These are phyloP conservation scores for Scomber colias DNA, from an alignment of 2,113 vertebrate species.

Conservation along the genomic window DNA sequence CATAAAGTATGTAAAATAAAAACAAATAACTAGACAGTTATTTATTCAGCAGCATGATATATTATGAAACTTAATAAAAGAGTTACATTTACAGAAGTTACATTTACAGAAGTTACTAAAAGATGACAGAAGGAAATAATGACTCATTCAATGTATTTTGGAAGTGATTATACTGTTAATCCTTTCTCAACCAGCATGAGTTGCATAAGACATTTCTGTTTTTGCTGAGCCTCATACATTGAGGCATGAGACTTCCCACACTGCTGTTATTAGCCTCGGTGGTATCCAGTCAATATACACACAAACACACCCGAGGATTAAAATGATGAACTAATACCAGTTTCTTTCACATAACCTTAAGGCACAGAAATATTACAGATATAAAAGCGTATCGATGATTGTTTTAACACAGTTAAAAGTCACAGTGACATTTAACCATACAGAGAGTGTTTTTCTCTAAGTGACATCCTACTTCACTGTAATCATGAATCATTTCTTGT, in stretches of 20 bases:
- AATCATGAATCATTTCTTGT: slow-evolving; percentile 10
- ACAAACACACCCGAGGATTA: background rate
- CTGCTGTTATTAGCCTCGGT: background rate
- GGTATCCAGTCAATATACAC: background rate
- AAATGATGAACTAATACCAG: slow-evolving; percentile 21
- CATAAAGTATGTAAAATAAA: too few species aligned
- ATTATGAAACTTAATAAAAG: too few species aligned
- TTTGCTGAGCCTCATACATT: background rate
- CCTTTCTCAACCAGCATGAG: background rate
- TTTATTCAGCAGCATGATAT: too few species aligned
- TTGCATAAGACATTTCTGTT: background rate
- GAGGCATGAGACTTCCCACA: background rate
- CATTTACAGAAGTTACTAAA: too few species aligned
- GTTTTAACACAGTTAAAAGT: background rate
- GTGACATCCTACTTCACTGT: background rate
- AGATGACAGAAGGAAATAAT: too few species aligned
- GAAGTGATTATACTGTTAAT: background rate
- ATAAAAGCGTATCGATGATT: too few species aligned
- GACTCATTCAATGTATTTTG: background rate
- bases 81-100: too few species aligned
- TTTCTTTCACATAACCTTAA: slow-evolving; percentile 22
- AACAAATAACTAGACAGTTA: too few species aligned
- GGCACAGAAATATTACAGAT: background rate
- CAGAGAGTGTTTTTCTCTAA: slow-evolving; percentile 1
- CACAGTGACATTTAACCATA: slow-evolving; percentile 21